Evolutionary conservation across 2,113 vertebrate genomes (phyloP).

Genomic region (Thunnus thynnus): DNA sequence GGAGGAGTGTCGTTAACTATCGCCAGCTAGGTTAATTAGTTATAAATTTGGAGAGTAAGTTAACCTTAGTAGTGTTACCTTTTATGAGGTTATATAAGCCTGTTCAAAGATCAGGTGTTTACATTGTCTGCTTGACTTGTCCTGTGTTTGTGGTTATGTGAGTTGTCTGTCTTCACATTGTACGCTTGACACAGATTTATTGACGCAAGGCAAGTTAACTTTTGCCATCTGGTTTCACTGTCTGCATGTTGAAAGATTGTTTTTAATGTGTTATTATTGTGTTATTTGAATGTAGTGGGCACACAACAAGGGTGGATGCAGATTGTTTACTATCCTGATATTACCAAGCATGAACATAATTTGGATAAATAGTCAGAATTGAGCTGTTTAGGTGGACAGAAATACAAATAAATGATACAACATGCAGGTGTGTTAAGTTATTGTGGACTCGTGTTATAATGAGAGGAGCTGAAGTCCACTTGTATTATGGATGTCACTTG

Average conservation of each 20-base stretch:
- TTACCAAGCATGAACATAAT: neutral
- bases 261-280: neutral
- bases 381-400: neutral
- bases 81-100: slow-evolving; percentile 22
- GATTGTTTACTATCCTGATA: neutral
- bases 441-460: too few species aligned
- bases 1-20: slow-evolving; percentile 39
- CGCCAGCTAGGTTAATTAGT: slow-evolving; percentile 43
- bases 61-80: neutral
- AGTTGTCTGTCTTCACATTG: neutral
- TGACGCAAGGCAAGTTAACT: neutral
- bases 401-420: neutral
- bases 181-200: slow-evolving; percentile 9
- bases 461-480: too few species aligned
- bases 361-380: neutral
- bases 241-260: neutral
- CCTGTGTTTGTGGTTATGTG: slow-evolving; percentile 4
- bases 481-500: neutral
- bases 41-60: neutral
- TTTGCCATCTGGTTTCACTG: slow-evolving; percentile 3
- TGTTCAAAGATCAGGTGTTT: slow-evolving; percentile 45
- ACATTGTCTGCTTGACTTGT: neutral
- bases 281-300: neutral
- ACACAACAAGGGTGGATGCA: neutral
- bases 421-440: neutral